These are phyloP conservation scores for Falco concolor DNA, from an alignment of 2,797 vertebrate genomes.

Conservation along the genomic window DNA sequence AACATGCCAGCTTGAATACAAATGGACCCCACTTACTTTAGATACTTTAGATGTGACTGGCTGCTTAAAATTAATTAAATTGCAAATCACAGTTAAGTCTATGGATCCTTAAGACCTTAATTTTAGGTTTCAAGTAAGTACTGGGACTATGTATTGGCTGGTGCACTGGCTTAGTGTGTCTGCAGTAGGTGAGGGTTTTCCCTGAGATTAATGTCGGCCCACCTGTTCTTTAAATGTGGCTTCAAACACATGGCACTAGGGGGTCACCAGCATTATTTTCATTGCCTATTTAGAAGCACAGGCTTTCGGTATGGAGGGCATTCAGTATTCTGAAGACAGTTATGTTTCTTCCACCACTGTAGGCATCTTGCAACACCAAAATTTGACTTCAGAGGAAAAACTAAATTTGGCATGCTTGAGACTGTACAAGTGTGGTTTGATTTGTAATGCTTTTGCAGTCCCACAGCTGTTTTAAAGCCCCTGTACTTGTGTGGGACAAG, in stretches of 20 bases:
- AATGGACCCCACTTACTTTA: background rate
- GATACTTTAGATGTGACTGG: background rate
- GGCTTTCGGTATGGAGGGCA: background rate
- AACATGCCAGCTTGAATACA: background rate
- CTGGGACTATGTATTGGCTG: background rate
- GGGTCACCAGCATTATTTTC: background rate
- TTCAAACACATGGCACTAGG: background rate
- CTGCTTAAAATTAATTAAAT: background rate
- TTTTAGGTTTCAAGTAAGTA: background rate
- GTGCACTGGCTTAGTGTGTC: background rate
- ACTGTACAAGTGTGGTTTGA: background rate
- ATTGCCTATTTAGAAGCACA: fast-evolving
- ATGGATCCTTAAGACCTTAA: background rate
- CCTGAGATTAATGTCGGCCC: background rate
- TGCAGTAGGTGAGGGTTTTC: background rate
- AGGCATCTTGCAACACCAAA: background rate
- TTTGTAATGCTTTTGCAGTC: background rate
- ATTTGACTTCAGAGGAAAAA: background rate
- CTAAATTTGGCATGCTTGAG: background rate
- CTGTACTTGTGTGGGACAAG: background rate
- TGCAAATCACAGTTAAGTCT: background rate
- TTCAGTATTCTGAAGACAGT: background rate
- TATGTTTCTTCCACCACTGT: background rate
- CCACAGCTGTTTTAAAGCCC: background rate
- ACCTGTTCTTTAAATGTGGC: background rate